These are phyloP conservation scores for Homarus americanus DNA, from an alignment of 1,140 invertebrate species.

Conservation along the genomic window DNA sequence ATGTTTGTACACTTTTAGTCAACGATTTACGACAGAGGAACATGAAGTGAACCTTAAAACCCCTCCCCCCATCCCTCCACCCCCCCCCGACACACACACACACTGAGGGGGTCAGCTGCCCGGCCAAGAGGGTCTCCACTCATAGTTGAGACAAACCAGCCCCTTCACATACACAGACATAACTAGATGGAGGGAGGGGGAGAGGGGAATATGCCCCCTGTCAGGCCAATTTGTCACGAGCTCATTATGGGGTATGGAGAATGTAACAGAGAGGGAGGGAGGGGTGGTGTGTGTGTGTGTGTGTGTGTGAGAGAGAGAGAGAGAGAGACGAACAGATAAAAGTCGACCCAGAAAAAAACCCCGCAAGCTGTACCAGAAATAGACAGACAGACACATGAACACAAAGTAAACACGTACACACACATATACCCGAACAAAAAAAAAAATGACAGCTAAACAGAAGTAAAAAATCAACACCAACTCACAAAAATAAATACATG, in stretches of 20 bases:
- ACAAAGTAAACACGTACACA: conserved; percentile 1
- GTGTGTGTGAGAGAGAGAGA: conserved; percentile 1
- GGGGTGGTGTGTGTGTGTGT: background rate
- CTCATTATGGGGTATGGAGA: conserved; percentile 23
- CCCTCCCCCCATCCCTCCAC: background rate
- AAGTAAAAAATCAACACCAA: too few species aligned
- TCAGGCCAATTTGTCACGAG: conserved; percentile 37
- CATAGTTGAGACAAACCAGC: background rate
- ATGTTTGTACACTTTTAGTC: too few species aligned
- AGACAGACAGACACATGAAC: background rate
- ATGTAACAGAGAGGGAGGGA: background rate
- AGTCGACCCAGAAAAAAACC: background rate
- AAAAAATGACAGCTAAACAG: too few species aligned
- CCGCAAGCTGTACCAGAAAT: too few species aligned
- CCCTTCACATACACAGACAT: background rate
- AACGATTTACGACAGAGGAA: too few species aligned
- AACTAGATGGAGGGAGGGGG: background rate
- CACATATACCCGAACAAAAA: too few species aligned
- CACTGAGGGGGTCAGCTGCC: background rate
- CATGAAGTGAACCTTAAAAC: too few species aligned
- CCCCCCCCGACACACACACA: background rate
- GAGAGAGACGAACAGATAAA: conserved; percentile 12
- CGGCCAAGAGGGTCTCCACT: too few species aligned
- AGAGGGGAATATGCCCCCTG: conserved; percentile 22
- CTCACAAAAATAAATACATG: background rate